Percentiles rank a stretch among this genome's conserved stretches.
phyloP scores from a whole-genome alignment of 1,140 invertebrate species.

The Bactericera cockerelli region DNA sequence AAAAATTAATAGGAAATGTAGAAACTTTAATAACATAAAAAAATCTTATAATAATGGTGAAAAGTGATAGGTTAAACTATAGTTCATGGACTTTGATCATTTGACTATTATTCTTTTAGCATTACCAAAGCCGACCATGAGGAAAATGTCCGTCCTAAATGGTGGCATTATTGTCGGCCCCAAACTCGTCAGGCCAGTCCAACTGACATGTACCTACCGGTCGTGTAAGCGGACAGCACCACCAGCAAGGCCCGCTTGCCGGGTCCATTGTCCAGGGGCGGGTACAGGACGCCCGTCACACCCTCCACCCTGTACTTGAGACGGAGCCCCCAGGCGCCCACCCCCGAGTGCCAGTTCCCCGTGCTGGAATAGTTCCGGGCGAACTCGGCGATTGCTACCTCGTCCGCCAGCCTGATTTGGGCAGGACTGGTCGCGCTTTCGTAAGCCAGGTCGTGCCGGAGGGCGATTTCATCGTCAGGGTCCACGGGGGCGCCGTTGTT shows the following conservation, averaged over 20 bases:
- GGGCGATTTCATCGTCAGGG: constrained; percentile 5
- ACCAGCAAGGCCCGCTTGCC: background rate
- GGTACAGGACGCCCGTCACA: background rate
- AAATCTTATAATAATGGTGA: too few relatives aligned
- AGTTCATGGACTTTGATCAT: too few relatives aligned
- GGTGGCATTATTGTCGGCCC: too few relatives aligned
- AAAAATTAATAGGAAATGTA: too few relatives aligned
- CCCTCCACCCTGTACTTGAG: background rate
- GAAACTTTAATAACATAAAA: too few relatives aligned
- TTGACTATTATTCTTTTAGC: too few relatives aligned
- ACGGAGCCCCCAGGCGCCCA: background rate
- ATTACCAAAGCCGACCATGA: too few relatives aligned
- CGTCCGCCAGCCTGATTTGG: background rate
- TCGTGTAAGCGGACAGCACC: constrained; percentile 17
- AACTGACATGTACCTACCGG: background rate
- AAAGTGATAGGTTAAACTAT: too few relatives aligned
- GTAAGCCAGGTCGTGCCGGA: background rate
- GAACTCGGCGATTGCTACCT: background rate
- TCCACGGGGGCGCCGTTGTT: background rate
- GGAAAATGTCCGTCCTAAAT: too few relatives aligned
- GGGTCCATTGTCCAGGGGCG: too few relatives aligned
- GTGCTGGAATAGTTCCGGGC: background rate
- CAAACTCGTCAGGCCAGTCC: too few relatives aligned
- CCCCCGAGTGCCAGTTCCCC: background rate
- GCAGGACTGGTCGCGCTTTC: background rate